These are phyloP conservation scores for Calameuta pallipes DNA, from an alignment of 2,888 invertebrate species.

Conservation along the genomic window DNA sequence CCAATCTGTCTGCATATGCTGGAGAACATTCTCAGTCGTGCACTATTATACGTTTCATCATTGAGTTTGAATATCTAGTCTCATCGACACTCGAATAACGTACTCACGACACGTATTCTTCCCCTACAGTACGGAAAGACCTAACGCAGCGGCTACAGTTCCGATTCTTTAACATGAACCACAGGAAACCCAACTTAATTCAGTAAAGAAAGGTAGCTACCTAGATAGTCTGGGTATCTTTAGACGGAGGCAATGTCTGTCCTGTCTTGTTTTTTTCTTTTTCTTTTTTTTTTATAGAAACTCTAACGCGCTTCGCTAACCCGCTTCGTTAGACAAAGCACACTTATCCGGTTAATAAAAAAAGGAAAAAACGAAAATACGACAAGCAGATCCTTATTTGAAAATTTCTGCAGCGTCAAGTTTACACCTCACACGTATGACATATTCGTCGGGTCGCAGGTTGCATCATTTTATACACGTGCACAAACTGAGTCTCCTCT, in stretches of 20 bases:
- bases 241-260: background rate
- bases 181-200: slow-evolving; percentile 88
- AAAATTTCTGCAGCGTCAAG: background rate
- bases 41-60: background rate
- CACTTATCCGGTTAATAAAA: background rate
- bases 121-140: slow-evolving; percentile 93
- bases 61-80: background rate
- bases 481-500: background rate
- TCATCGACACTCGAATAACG: slow-evolving; percentile 22
- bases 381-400: background rate
- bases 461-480: background rate
- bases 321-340: slow-evolving; percentile 10
- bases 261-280: background rate
- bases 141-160: slow-evolving; percentile 94
- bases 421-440: background rate
- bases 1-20: background rate
- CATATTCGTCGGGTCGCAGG: background rate
- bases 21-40: background rate
- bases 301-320: slow-evolving; percentile 24
- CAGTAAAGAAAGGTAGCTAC: slow-evolving; percentile 75
- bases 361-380: background rate
- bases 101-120: slow-evolving; percentile 66
- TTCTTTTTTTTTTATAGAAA: background rate
- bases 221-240: background rate
- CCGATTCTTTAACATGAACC: slow-evolving; percentile 94